A percentile compares a stretch with the other conserved stretches of the same genome.
phyloP scores from a whole-genome alignment of 2,113 vertebrate species.

The Syngnathoides biaculeatus region DNA sequence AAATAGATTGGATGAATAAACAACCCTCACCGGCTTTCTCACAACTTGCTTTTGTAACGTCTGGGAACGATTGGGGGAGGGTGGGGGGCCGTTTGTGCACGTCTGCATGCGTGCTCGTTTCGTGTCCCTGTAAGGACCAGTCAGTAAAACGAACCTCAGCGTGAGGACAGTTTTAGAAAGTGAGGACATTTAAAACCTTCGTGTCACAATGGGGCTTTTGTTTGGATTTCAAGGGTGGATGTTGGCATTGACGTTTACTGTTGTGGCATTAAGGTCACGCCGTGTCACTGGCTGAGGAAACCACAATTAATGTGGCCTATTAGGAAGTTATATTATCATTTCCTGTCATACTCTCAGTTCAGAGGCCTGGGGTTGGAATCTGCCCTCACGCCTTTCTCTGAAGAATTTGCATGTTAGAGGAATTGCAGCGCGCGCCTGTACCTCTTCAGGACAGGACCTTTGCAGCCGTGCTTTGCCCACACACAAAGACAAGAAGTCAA shows the following conservation, averaged over 20 bases:
- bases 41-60: slow-evolving; percentile 44
- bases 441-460: too few species aligned
- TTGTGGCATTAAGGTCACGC: neutral
- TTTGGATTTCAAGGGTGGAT: neutral
- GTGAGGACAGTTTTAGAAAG: slow-evolving; percentile 3
- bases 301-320: neutral
- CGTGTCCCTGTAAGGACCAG: neutral
- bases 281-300: neutral
- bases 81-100: too few species aligned
- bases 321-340: neutral
- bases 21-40: slow-evolving; percentile 52
- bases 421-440: too few species aligned
- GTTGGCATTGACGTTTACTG: neutral
- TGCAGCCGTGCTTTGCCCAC: too few species aligned
- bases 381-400: too few species aligned
- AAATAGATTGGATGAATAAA: slow-evolving; percentile 71
- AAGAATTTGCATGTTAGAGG: too few species aligned
- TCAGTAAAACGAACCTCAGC: neutral
- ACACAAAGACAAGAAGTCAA: too few species aligned
- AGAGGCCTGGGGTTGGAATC: neutral
- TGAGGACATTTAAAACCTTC: neutral
- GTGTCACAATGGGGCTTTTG: neutral
- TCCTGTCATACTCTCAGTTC: neutral
- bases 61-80: slow-evolving; percentile 65
- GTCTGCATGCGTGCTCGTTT: slow-evolving; percentile 17